These are phyloP conservation scores for Xerus rutilus DNA, from an alignment of 2,797 vertebrate genomes.

Conservation along the genomic window DNA sequence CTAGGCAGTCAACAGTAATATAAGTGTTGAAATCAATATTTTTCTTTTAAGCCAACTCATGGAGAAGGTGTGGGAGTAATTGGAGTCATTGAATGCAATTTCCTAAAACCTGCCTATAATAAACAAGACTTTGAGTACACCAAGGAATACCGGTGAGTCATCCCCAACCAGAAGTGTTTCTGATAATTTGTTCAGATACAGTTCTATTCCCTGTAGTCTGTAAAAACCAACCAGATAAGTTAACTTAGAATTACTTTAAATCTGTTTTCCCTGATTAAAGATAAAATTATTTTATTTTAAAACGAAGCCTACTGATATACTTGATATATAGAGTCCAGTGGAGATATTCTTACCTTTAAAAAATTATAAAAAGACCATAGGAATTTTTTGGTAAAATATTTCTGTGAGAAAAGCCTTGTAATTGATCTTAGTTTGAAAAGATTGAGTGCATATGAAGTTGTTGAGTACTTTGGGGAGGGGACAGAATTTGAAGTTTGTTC, in stretches of 20 bases:
- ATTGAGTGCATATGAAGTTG: constrained; percentile 34
- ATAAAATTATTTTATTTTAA: constrained; percentile 63
- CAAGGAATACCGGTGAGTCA: constrained; percentile 91
- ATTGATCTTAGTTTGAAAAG: constrained; percentile 46
- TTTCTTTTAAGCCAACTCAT: constrained; percentile 86
- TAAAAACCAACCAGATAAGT: constrained; percentile 34
- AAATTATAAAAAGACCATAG: constrained; percentile 1
- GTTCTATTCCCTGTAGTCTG: constrained; percentile 39
- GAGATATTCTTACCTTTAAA: constrained; percentile 49
- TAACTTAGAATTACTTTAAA: constrained; percentile 61
- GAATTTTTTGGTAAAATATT: constrained; percentile 43
- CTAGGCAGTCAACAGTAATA: constrained; percentile 61
- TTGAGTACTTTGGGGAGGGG: background rate
- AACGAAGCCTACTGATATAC: constrained; percentile 20
- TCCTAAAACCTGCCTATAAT: constrained; percentile 92
- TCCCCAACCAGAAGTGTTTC: constrained; percentile 42
- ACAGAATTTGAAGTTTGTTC: background rate
- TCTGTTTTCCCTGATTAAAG: constrained; percentile 4
- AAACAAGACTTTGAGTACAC: constrained; percentile 94
- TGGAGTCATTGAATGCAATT: constrained; percentile 92
- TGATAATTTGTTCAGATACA: constrained; percentile 23
- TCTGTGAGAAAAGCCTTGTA: constrained; percentile 33
- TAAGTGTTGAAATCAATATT: constrained; percentile 77
- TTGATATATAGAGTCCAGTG: background rate
- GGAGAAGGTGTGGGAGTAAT: constrained; percentile 91